These are phyloP conservation scores for Xenopus petersii DNA, from an alignment of 2,797 vertebrate species.

Conservation along the genomic window DNA sequence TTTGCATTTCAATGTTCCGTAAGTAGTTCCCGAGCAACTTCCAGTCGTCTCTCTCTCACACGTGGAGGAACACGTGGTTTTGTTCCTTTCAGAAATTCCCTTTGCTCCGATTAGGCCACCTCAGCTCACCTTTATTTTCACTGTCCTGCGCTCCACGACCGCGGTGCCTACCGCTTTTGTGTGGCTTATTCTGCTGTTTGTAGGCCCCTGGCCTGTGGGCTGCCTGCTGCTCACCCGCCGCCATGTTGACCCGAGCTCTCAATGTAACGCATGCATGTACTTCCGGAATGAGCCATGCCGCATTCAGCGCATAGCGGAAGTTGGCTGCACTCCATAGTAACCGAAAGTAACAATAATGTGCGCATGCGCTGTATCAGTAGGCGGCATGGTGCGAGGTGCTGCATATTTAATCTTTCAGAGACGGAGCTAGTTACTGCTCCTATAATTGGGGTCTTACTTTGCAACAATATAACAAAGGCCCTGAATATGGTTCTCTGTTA, in stretches of 20 bases:
- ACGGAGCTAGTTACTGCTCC: too few relatives aligned
- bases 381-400: too few relatives aligned
- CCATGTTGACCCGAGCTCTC: constrained; percentile 62
- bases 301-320: constrained; percentile 23
- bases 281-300: background rate
- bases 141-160: constrained; percentile 75
- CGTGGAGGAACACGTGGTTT: background rate
- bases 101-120: background rate
- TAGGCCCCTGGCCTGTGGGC: constrained; percentile 70
- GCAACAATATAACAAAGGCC: too few relatives aligned
- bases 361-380: background rate
- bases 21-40: too few relatives aligned
- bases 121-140: constrained; percentile 72
- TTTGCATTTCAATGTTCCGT: too few relatives aligned
- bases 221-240: constrained; percentile 67
- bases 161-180: constrained; percentile 79
- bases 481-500: too few relatives aligned
- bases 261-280: background rate
- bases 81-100: background rate
- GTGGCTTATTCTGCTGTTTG: constrained; percentile 79
- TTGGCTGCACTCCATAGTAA: background rate
- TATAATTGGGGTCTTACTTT: too few relatives aligned
- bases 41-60: too few relatives aligned
- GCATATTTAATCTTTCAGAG: too few relatives aligned
- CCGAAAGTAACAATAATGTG: background rate